Conservation (phyloP, 2,113 vertebrate species). For the Monopterus albus region DNA sequence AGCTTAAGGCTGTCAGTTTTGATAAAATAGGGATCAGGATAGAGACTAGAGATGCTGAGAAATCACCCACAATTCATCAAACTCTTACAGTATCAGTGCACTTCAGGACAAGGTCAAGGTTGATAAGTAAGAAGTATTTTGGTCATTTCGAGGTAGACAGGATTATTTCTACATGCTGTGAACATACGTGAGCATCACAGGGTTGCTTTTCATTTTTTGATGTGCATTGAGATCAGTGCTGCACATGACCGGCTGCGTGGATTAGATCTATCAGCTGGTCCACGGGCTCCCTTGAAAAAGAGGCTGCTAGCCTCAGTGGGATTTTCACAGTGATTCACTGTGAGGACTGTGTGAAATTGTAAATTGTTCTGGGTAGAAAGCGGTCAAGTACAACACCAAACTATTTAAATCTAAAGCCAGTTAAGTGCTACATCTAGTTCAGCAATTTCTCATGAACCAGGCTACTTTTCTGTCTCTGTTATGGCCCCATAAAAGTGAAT, state of each 20-base stretch:
- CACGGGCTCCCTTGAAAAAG: too few relatives aligned
- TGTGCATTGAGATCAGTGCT: not conserved
- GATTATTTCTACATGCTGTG: constrained; percentile 25
- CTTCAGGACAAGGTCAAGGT: not conserved
- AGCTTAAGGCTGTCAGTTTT: not conserved
- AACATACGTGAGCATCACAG: constrained; percentile 29
- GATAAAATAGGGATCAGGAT: not conserved
- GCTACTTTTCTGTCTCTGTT: too few relatives aligned
- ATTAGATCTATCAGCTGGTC: not conserved
- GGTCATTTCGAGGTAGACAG: constrained; percentile 23
- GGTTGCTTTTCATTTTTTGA: not conserved
- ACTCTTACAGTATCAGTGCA: constrained; percentile 19
- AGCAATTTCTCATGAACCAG: too few relatives aligned
- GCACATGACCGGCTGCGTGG: not conserved
- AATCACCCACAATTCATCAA: constrained; percentile 16
- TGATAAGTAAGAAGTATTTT: constrained; percentile 42
- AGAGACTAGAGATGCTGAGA: constrained; percentile 21
- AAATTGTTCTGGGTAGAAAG: not conserved
- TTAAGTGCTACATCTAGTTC: not conserved
- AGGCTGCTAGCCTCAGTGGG: too few relatives aligned
- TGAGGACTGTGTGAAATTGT: not conserved
- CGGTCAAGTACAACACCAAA: not conserved
- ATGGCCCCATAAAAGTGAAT: too few relatives aligned
- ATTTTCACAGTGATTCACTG: not conserved
- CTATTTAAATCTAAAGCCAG: not conserved